Evolutionary conservation across 2,113 vertebrate genomes (phyloP), one percentile per base, ranked within the genome.

Genomic region (Egretta garzetta): DNA sequence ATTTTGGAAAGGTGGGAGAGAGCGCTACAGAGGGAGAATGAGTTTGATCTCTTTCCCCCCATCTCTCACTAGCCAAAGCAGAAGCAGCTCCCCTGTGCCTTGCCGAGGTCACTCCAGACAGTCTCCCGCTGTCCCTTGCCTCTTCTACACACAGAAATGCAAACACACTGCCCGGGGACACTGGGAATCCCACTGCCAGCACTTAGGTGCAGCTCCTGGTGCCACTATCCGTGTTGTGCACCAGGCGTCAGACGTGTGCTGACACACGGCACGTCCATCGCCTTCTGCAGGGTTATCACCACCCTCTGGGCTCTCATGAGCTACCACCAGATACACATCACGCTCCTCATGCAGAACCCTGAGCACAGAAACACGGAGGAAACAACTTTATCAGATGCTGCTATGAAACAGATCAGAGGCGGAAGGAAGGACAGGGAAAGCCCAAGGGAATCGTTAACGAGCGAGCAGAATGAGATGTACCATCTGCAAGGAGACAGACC

Each of bases 171-270:
- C 6, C 45, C 73, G 35, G 53, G 43, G 73, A 68, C 45, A 21
- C 63, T 15, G 32, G 30, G 73, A 59, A 43, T 14, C 30, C 35
- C 32, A 6, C 8, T 4, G 20, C 15, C 53, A 41, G 67, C 7
- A 2, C 53, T 6, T 2, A 1, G 26, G 45, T 7, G 8, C 43
- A 11, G 53, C 2, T 59, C 43, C 72, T 24, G 19, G 18, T 4
- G 17, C n/a, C 53, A 16, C 30, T 7, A 3, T 5, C 49, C 6
- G 52, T 6, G 52, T 18, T 27, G 23, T 2, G 23, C 14, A 24
- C 64, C n/a, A 33, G 66, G 16, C 30, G 4, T 16, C 12, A 47
- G 8, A 20, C 26, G 13, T 5, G 30, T 12, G 9, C 56, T 8
- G 30, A 35, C 35, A 16, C 50, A 6, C 1, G 4, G 41, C 39